Evolutionary conservation across 1,140 invertebrate species (phyloP).

Genomic region (Venturia canescens): DNA sequence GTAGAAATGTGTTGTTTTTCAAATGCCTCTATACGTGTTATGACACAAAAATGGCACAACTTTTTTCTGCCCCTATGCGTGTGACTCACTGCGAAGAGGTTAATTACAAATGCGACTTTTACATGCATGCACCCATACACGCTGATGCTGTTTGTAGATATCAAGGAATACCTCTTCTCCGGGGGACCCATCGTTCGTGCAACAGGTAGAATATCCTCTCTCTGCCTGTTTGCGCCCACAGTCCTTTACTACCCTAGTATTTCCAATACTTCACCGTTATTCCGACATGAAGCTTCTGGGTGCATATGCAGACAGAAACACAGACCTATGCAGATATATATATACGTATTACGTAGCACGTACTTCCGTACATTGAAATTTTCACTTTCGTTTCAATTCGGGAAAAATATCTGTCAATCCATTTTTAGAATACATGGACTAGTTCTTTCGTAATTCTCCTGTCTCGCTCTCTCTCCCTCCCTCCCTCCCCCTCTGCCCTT

Average conservation of each 20-base stretch:
- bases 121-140: neutral
- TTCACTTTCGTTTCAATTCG: neutral
- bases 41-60: no score
- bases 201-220: constrained; percentile 44
- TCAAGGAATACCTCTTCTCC: neutral
- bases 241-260: neutral
- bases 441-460: constrained; percentile 3
- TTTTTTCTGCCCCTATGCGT: no score
- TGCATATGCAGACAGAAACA: neutral
- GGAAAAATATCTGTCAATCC: constrained; percentile 1
- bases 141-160: neutral
- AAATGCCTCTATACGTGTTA: no score
- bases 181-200: constrained; percentile 33
- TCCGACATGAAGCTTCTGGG: neutral
- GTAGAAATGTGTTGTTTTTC: no score
- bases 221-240: constrained; percentile 37
- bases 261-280: neutral
- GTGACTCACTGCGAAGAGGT: no score
- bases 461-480: neutral
- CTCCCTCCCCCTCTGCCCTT: neutral
- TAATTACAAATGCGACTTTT: no score
- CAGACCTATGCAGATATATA: neutral
- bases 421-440: neutral
- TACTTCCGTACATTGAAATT: neutral
- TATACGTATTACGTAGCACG: neutral